Percentiles rank a stretch among this genome's conserved stretches.
Evolutionary conservation across 2,888 invertebrate species (phyloP).

Genomic region (Odontocolon sp.): DNA sequence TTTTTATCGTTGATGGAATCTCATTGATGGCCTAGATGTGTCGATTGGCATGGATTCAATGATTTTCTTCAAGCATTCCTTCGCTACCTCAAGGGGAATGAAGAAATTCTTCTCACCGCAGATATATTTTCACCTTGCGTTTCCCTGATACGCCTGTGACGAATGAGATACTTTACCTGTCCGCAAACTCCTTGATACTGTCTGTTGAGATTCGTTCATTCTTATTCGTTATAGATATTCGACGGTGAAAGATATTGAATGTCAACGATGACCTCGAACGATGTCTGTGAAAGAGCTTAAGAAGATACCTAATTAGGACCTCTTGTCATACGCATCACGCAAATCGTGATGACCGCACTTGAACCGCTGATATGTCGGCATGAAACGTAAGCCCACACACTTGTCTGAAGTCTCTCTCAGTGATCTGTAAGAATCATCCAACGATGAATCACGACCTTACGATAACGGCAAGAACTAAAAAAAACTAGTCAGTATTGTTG

Average conservation of each 20-base stretch:
- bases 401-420: slow-evolving; percentile 16
- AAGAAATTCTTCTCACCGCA: not conserved
- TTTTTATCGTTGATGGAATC: slow-evolving; percentile 33
- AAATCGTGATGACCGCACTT: slow-evolving; percentile 24
- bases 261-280: slow-evolving; percentile 19
- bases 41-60: slow-evolving; percentile 35
- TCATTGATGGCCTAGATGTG: slow-evolving; percentile 25
- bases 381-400: slow-evolving; percentile 38
- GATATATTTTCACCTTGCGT: not conserved
- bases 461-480: no score
- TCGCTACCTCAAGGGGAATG: not conserved
- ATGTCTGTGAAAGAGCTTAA: slow-evolving; percentile 29
- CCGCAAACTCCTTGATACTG: not conserved
- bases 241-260: not conserved
- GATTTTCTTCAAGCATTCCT: slow-evolving; percentile 23
- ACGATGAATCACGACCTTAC: slow-evolving; percentile 54
- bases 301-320: slow-evolving; percentile 56
- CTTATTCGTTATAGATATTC: slow-evolving; percentile 1
- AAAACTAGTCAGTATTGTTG: no score
- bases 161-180: not conserved
- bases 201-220: slow-evolving; percentile 5
- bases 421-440: slow-evolving; percentile 17
- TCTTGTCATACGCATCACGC: slow-evolving; percentile 50
- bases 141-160: not conserved
- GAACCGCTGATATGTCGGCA: slow-evolving; percentile 26